Evolutionary conservation across 1,140 invertebrate species (phyloP).

Genomic region (Pachyrhynchus sulphureomaculatus): DNA sequence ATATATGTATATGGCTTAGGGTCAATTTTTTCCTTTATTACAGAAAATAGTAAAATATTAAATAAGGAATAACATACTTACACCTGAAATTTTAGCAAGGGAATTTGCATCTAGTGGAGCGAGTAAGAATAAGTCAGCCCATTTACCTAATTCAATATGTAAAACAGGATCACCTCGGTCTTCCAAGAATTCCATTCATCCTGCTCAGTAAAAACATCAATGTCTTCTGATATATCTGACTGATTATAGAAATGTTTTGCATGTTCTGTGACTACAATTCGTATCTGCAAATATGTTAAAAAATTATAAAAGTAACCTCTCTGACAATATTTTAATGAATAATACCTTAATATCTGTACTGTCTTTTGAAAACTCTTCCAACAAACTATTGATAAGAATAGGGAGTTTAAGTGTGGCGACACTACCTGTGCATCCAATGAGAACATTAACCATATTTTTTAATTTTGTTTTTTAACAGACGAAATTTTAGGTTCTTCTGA

Average conservation of each 20-base stretch:
- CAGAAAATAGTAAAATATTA: not conserved
- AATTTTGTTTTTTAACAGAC: slow-evolving; percentile 30
- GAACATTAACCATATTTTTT: slow-evolving; percentile 59
- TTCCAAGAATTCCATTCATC: slow-evolving; percentile 95
- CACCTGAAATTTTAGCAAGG: slow-evolving; percentile 86
- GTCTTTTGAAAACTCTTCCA: slow-evolving; percentile 1
- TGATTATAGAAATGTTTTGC: slow-evolving; percentile 83
- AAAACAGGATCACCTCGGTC: slow-evolving; percentile 90
- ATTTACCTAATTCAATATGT: slow-evolving; percentile 94
- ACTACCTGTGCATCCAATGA: slow-evolving; percentile 87
- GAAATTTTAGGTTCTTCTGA: slow-evolving; percentile 37
- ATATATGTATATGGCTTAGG: not conserved
- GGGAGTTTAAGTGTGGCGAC: slow-evolving; percentile 88
- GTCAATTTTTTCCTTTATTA: not conserved
- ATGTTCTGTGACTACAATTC: slow-evolving; percentile 80
- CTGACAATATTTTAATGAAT: not conserved
- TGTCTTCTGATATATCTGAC: slow-evolving; percentile 59
- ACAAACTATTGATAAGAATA: slow-evolving; percentile 53
- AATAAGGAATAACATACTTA: slow-evolving; percentile 45
- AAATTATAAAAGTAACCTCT: not conserved
- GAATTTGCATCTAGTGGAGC: slow-evolving; percentile 97
- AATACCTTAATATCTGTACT: slow-evolving; percentile 5
- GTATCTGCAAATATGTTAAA: slow-evolving; percentile 57
- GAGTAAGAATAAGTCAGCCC: slow-evolving; percentile 92
- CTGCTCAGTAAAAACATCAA: slow-evolving; percentile 73